These are phyloP conservation scores for Campaea margaritaria DNA, from an alignment of 2,888 invertebrate genomes.

Conservation along the genomic window DNA sequence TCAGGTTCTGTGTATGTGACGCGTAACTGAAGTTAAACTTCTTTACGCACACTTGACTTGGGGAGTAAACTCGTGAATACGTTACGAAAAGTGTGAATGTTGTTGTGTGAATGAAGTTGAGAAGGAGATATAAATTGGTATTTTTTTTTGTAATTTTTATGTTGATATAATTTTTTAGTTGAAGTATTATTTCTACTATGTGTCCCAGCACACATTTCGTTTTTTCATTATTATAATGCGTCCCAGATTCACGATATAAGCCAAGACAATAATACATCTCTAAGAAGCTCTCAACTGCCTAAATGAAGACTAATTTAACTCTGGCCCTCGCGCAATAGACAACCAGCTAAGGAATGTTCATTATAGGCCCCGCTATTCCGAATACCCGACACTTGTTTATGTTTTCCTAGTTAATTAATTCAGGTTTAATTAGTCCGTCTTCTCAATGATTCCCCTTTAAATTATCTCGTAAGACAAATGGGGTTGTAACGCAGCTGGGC, in stretches of 20 bases:
- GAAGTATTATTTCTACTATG: no score
- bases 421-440: conserved; percentile 67
- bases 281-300: conserved; percentile 12
- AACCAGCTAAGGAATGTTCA: conserved; percentile 38
- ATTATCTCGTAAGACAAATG: conserved; percentile 65
- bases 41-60: no score
- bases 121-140: no score
- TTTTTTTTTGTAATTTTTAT: no score
- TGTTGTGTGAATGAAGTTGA: no score
- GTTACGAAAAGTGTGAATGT: no score
- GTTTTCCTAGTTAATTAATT: conserved; percentile 69
- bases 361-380: conserved; percentile 48
- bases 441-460: conserved; percentile 65
- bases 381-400: conserved; percentile 61
- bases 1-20: no score
- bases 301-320: conserved; percentile 20
- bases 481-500: conserved; percentile 29
- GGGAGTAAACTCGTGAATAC: no score
- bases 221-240: neutral
- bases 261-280: conserved; percentile 13
- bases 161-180: no score
- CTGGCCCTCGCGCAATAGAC: conserved; percentile 13
- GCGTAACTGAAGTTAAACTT: no score
- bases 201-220: neutral
- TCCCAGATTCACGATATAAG: conserved; percentile 4